These are phyloP conservation scores for Tachina lurida DNA, from an alignment of 2,888 invertebrate genomes.

Conservation along the genomic window DNA sequence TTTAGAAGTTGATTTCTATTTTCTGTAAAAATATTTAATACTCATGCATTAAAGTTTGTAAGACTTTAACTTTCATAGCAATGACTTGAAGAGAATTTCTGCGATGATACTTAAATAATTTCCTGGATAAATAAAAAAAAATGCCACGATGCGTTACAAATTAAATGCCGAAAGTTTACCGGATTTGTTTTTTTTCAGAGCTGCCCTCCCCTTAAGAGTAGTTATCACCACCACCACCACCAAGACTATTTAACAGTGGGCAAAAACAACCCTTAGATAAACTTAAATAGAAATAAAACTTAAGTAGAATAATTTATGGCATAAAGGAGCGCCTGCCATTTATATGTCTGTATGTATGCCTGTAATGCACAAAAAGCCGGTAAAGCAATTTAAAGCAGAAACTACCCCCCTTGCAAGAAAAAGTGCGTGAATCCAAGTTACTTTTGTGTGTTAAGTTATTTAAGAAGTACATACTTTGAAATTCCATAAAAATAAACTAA, in stretches of 20 bases:
- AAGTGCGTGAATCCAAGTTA: neutral
- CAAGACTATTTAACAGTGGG: neutral
- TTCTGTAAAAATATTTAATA: neutral
- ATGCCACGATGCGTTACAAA: neutral
- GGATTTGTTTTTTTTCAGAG: neutral
- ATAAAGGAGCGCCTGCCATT: constrained; percentile 48
- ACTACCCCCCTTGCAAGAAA: constrained; percentile 32
- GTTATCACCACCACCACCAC: neutral
- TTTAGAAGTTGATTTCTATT: neutral
- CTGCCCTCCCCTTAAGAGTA: neutral
- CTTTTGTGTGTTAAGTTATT: constrained; percentile 4
- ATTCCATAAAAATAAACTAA: neutral
- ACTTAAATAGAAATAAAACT: constrained; percentile 42
- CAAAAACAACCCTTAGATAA: constrained; percentile 47
- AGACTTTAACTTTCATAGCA: constrained; percentile 1
- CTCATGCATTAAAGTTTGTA: neutral
- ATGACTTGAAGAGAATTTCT: constrained; percentile 44
- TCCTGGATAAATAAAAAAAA: constrained; percentile 21
- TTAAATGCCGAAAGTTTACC: constrained; percentile 41
- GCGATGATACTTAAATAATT: constrained; percentile 32
- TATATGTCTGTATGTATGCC: too few relatives aligned
- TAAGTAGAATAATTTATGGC: constrained; percentile 36
- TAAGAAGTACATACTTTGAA: neutral
- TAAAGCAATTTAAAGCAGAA: constrained; percentile 20
- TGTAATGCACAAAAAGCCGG: constrained; percentile 9